Base-by-base conservation (phyloP, 2,888 invertebrate genomes). In the Caradrina clavipalpis region DNA sequence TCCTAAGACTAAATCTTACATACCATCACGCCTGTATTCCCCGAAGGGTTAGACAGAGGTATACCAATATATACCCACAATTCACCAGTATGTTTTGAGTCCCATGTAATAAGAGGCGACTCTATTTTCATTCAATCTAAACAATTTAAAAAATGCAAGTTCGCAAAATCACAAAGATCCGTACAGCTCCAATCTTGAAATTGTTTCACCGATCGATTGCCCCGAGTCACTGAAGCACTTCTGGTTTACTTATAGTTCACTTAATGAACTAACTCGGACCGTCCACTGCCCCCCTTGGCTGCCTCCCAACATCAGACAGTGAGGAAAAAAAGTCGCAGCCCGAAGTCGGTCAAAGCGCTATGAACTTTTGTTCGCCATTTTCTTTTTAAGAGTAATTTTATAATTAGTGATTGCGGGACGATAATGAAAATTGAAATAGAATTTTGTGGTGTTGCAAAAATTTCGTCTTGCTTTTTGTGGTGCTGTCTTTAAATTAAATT, bases 181-280 rank as follows among this genome's bases (percentile, higher is more conserved):
- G 17, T 56, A 51, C 6, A 53, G 59, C 22, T n/a, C 11, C 62
- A 63, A 76, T 69, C 69, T 73, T 61, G n/a, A 63, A 72, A 70
- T 61, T 58, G 62, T 79, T 65, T 66, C 39, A 22, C 61, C 60
- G 66, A 83, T 78, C 69, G 72, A 83, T 81, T 62, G 63, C 61
- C 39, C 55, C 50, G 59, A 69, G 71, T 74, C 56, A 42, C 59
- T n/a, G 54, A 61, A 59, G 51, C 66, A 59, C 62, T 77, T 69
- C 69, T 71, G 54, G 69, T 77, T 79, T 77, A 78, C 73, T 84
- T 74, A 78, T 73, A 73, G 82, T 75, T 80, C 65, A 75, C 73
- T 81, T 84, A 82, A 84, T 83, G 76, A 83, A 82, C 80, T 82
- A 70, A 83, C 68, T 80, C 65, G 42, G 31, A n/a, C 61, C 74